These are phyloP conservation scores for Leguminivora glycinivorella DNA, from an alignment of 1,140 invertebrate genomes.

Conservation along the genomic window DNA sequence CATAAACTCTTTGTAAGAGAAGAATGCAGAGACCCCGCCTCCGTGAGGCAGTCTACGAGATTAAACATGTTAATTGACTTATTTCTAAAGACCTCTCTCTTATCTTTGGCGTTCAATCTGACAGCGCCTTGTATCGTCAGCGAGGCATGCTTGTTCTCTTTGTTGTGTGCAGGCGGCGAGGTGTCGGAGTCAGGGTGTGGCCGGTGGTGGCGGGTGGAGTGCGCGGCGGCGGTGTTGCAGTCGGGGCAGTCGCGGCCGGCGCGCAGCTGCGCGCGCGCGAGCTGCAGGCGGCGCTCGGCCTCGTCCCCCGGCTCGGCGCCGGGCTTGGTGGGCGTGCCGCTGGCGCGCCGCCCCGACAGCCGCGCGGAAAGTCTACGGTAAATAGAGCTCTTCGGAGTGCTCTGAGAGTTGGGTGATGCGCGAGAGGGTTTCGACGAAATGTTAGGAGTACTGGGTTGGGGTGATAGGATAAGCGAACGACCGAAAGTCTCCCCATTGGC, in stretches of 20 bases:
- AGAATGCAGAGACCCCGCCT: constrained; percentile 69
- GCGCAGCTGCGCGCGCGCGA: constrained; percentile 48
- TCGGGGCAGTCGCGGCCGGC: constrained; percentile 1
- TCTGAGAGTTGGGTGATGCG: constrained; percentile 66
- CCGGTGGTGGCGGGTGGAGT: background rate
- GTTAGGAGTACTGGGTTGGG: constrained; percentile 62
- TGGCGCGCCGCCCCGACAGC: constrained; percentile 63
- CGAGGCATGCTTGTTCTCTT: constrained; percentile 64
- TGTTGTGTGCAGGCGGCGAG: constrained; percentile 40
- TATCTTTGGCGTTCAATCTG: constrained; percentile 61
- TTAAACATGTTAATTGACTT: constrained; percentile 75
- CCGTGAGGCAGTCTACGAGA: constrained; percentile 70
- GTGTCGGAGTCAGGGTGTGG: background rate
- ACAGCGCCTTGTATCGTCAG: constrained; percentile 47
- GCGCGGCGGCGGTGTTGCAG: background rate
- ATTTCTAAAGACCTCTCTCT: constrained; percentile 74
- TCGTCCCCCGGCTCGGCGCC: constrained; percentile 43
- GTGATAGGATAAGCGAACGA: constrained; percentile 77
- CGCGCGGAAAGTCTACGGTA: constrained; percentile 72
- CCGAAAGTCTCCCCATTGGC: constrained; percentile 79
- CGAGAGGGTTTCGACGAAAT: constrained; percentile 56
- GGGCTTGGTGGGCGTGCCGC: constrained; percentile 43
- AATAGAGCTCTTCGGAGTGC: constrained; percentile 71
- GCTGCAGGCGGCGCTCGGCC: constrained; percentile 57
- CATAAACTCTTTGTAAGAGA: constrained; percentile 72